These are phyloP conservation scores for Aphelinus certus DNA, from an alignment of 1,140 invertebrate genomes.

Conservation along the genomic window DNA sequence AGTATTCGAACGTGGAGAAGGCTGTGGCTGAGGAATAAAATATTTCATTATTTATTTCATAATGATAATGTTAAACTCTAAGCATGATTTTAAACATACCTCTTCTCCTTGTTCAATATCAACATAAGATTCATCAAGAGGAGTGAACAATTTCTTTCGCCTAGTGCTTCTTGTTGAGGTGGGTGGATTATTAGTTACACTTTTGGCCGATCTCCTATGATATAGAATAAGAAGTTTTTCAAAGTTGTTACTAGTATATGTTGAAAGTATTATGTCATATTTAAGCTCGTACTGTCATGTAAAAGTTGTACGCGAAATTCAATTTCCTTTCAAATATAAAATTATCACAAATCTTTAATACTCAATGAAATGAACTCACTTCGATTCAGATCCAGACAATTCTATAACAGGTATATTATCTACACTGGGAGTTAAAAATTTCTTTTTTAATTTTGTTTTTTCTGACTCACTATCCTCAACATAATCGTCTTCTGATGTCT, in stretches of 20 bases:
- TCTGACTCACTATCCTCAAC: not conserved
- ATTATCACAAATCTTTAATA: not conserved
- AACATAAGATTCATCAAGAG: conserved; percentile 43
- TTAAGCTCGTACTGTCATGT: too few relatives aligned
- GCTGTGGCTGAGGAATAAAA: conserved; percentile 22
- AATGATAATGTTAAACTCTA: not conserved
- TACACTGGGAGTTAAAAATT: conserved; percentile 6
- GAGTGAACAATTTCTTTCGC: conserved; percentile 49
- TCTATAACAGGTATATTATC: conserved; percentile 48
- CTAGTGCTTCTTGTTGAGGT: conserved; percentile 38
- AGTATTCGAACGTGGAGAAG: conserved; percentile 8
- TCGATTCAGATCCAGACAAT: conserved; percentile 48
- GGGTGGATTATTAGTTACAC: conserved; percentile 28
- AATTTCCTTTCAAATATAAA: not conserved
- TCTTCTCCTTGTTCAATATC: conserved; percentile 46
- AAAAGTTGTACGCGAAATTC: too few relatives aligned
- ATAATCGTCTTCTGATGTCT: conserved; percentile 47
- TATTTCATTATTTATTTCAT: conserved; percentile 16
- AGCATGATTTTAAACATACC: conserved; percentile 29
- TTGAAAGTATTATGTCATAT: too few relatives aligned
- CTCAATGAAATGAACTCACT: conserved; percentile 29
- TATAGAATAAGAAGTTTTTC: not conserved
- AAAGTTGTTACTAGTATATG: too few relatives aligned
- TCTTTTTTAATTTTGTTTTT: conserved; percentile 29
- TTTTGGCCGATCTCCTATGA: conserved; percentile 31